Base-by-base conservation (phyloP, 2,113 vertebrate species). In the Meles meles region DNA sequence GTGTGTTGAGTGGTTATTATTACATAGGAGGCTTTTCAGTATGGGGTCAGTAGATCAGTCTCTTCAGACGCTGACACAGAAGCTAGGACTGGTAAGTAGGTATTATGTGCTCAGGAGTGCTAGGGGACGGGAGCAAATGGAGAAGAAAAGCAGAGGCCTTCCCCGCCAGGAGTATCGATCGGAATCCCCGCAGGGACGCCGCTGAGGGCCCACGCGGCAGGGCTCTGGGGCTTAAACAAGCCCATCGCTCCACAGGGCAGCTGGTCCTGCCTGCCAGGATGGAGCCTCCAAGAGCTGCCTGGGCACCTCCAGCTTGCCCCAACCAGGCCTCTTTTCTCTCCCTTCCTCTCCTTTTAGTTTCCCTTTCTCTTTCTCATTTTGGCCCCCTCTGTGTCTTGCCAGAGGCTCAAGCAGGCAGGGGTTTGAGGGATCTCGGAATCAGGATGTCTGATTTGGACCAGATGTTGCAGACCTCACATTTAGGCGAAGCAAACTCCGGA, bases 101-200 rank as follows among this genome's bases (percentile, higher is more conserved):
- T 98, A 99, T 99, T 99, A 99, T 99, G 98, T 99, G 98, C 98
- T 99, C 97, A 89, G 96, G 77, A 98, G 88, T 88, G 34, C 98
- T 76, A 98, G 98, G 98, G 98, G 98, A 98, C 98, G 96, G 69
- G 72, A 93, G 47, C 81, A 84, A 20, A 23, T 59, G 74, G 90
- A 72, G 83, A 93, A 74, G 90, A 96, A 99, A 98, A 98, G 98
- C 98, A 86, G 98, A 99, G 98, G 98, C 98, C 97, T 99, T 98
- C 98, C 82, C 98, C 84, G 97, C 94, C 98, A 98, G 98, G 99
- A 99, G 98, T 99, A 99, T 99, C 97, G 98, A 99, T 99, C 98
- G 88, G 98, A 99, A 99, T 98, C 98, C 99, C 98, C 82, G 97
- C 97, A 88, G 93, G 98, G 98, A 98, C 95, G 94, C 97, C 97